Evolutionary conservation across 2,113 vertebrate species (phyloP), one percentile per base, ranked within the genome.

Genomic region (Sinocyclocheilus grahami): DNA sequence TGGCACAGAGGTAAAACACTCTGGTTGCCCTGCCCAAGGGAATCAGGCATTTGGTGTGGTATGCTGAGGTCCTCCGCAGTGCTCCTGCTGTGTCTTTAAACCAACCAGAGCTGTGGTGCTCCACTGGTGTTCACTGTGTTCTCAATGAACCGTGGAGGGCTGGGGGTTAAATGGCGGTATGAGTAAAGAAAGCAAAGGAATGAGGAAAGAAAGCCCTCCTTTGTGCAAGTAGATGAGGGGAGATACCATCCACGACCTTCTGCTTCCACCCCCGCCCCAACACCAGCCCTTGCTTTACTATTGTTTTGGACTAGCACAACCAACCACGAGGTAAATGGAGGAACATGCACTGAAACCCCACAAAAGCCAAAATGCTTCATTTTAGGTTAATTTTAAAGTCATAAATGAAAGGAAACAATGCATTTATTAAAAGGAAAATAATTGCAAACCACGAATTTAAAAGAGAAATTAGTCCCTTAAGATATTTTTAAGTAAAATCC

Each of bases 351-450:
- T 89, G 90, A 91, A 92, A 93, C 87, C 48, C 82, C 89, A 92
- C 90, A 92, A 92, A 94, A 93, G 87, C 82, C 78, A 92, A 94
- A 95, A 92, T 82, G 13, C 0, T 30, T 20, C 88, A 24, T 10
- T 53, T 13, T 24, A 46, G 77, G 79, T 80, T 89, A 83, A 90
- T 86, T 89, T 93, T 91, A 86, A 81, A 85, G 75, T 88, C 53
- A 24, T 42, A 46, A 5, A 63, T 37, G 16, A n/a, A 62, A 18
- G 8, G 0, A 39, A 63, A 53, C 65, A 53, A 67, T 67, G 5
- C 2, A 65, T 65, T 14, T 62, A 11, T 24, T 27, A 13, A 63
- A 24, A 63, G 4, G 4, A 63, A 24, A 65, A 20, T 60, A 4
- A 2, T 20, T 6, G 4, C 7, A 58, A 39, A 48, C 30, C 6